Evolutionary conservation across 2,113 vertebrate species (phyloP).

Genomic region (Numenius arquata): DNA sequence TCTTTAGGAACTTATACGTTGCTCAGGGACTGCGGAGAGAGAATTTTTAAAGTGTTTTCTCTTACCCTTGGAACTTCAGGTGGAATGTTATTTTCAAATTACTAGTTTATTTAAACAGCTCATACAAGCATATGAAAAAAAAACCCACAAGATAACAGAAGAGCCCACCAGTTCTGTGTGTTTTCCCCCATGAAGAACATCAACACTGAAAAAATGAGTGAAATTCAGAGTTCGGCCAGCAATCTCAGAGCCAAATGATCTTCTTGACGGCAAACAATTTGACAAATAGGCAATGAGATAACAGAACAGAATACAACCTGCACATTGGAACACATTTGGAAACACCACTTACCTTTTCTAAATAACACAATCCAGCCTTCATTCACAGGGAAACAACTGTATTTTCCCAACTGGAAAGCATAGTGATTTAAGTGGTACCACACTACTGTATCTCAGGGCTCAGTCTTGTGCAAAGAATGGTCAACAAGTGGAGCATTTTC

Average conservation of each 20-base stretch:
- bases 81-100: not conserved
- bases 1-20: not conserved
- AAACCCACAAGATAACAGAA: not conserved
- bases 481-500: not conserved
- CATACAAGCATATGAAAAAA: not conserved
- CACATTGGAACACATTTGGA: not conserved
- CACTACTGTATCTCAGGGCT: not conserved
- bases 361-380: not conserved
- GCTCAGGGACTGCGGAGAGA: not conserved
- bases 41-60: not conserved
- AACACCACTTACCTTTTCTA: not conserved
- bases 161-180: not conserved
- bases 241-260: not conserved
- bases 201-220: fast-evolving
- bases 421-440: not conserved
- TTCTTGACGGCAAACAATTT: not conserved
- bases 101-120: not conserved
- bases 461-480: not conserved
- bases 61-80: not conserved
- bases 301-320: not conserved
- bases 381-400: not conserved
- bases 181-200: not conserved
- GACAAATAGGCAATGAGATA: not conserved
- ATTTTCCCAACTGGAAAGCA: not conserved
- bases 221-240: not conserved